Base-by-base conservation (phyloP, 2,797 vertebrate genomes). In the Manis crassicaudata region DNA sequence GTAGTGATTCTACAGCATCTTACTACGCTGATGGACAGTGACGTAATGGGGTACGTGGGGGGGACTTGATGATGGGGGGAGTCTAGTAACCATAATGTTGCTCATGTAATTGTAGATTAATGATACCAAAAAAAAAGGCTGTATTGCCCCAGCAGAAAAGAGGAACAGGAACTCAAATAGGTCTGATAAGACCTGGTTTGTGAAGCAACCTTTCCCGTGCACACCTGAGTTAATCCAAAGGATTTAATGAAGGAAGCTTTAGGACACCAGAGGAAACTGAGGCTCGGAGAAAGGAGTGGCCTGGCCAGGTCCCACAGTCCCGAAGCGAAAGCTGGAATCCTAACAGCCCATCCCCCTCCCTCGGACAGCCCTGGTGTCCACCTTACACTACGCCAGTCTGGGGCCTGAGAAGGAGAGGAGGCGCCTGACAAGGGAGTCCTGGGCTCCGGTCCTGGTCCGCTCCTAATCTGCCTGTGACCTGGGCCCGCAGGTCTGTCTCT, bases 361-460 rank as follows among this genome's bases (percentile, higher is more conserved):
- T 7, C 23, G 81, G 84, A 3, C 35, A n/a, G 37, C 16, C 12
- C 37, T 40, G 35, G 77, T 3, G 21, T 14, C 52, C 1, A 20
- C 23, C 9, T 43, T 32, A 10, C 4, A 8, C 5, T 6, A 6
- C 16, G 60, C 62, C 54, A 67, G 32, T 50, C n/a, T 37, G 29
- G 60, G 35, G 37, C 35, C 0, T 0, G 7, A 43, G 6, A 10
- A 20, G 46, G 25, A 56, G 37, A 17, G 6, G 3, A 27, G 62
- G 43, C n/a, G 32, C 5, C 18, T 52, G 58, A 40, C 56, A 17
- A 27, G n/a, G 1, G 20, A 46, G 54, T 54, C 12, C 27, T 67
- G 25, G 63, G 32, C 25, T 73, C 40, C 50, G 67, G 43, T 77
- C 65, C 72, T 25, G 20, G 3, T 35, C 70, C 5, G 20, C 70